Base-by-base conservation (phyloP, 1,140 invertebrate genomes). In the Phymorhynchus buccinoides region DNA sequence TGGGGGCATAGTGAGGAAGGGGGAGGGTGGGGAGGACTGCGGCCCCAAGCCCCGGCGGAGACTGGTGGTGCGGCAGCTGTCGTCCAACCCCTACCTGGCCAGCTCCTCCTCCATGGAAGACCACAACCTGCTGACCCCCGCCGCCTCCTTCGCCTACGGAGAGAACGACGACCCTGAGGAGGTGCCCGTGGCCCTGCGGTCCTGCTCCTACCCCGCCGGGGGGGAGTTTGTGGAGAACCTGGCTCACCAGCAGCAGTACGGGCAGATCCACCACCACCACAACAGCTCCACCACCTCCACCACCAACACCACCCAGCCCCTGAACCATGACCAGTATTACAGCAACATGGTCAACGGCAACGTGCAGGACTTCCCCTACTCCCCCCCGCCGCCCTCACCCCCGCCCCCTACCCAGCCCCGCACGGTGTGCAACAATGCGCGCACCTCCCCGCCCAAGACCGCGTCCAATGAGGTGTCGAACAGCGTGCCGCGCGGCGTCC, bases 401-500 rank as follows among this genome's bases (percentile, higher is more conserved):
- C 2, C 62, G 35, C 22, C 30, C 37, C 14, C 32, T 42, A 62
- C 32, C 41, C 22, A 48, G 22, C 62, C 18, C 39, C 44, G 80
- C 42, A 86, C 30, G 83, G 84, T 81, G 84, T 84, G 77, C 41
- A 71, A 56, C n/a, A 41, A 77, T 16, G 66, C 80, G 37, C 83
- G 79, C 44, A 86, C 80, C 39, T 68, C 41, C 22, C 39, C n/a
- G 6, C 27, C 9, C 27, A 56, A 75, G 27, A 81, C 78, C 52
- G 68, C 73, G 41, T 56, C 37, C 37, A 56, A 82, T 9, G 84
- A 77, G 37, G 62, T 85, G 66, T 79, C 86, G 18, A 87, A 84
- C 44, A 87, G 85, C 44, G 85, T 84, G 39, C 88, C 78, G 62
- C 78, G 86, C 62, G 66, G 68, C 22, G 30, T 92, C n/a, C 88